Evolutionary conservation across 2,888 invertebrate species (phyloP), one percentile per base, ranked within the genome.

Genomic region (Thyatira batis): DNA sequence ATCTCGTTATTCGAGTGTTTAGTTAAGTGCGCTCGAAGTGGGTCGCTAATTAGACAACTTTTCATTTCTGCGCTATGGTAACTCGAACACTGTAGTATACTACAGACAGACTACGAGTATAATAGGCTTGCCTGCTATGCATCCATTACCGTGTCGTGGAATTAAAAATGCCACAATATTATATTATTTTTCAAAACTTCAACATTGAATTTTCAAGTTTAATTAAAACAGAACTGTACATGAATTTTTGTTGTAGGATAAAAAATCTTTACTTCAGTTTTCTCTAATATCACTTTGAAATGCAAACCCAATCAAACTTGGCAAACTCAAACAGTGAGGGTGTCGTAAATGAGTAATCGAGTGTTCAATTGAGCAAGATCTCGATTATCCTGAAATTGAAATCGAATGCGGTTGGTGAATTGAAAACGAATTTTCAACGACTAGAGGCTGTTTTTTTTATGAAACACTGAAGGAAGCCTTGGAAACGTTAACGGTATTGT

Each of bases 361-460:
- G 83, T 88, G 85, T 87, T 89, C 90, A 89, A 89, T 90, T 90
- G 90, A 89, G 86, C 86, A 89, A 87, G 86, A 85, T 87, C 87
- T 87, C 85, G 86, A 89, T 89, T 89, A 89, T 89, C 78, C 83
- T 82, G 85, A 84, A 85, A 89, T 88, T 85, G 85, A 84, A 89
- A 87, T 85, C 82, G 85, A 85, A 86, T 79, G 84, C 82, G 82
- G 79, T 80, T 71, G 72, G 73, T 63, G 82, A 83, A 88, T 85
- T 77, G 87, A 82, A 84, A 87, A 82, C 76, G 84, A 81, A 77
- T 82, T 78, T 79, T 74, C 71, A 68, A 77, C 71, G 71, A 70
- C 67, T 68, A 71, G 69, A 71, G 66, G 72, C 75, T 76, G 62
- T 75, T 69, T 61, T 63, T 58, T 65, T 69, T 59, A 59, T n/a